phyloP scores from a whole-genome alignment of 1,140 invertebrate species.

The Vanessa atalanta region DNA sequence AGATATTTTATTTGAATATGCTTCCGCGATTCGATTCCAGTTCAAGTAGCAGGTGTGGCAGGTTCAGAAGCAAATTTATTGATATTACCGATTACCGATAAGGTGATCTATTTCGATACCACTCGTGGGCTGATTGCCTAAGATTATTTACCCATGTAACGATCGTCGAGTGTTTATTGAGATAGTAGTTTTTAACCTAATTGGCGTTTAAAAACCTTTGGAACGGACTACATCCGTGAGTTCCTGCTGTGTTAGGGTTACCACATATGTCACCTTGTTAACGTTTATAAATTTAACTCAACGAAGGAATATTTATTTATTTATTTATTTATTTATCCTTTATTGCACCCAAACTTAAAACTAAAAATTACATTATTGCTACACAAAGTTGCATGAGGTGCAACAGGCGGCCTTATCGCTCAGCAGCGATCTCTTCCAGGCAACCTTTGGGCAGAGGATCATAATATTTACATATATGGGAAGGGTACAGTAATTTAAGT shows the following conservation, averaged over 20 bases:
- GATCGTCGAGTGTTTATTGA: conserved; percentile 37
- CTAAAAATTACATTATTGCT: too few species aligned
- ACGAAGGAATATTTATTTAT: too few species aligned
- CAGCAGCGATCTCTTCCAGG: too few species aligned
- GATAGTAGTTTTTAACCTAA: conserved; percentile 44
- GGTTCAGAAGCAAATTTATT: conserved; percentile 43
- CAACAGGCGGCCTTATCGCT: too few species aligned
- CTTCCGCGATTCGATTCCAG: conserved; percentile 17
- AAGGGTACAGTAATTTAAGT: too few species aligned
- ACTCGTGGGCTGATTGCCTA: conserved; percentile 36
- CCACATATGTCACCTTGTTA: neutral
- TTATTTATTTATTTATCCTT: too few species aligned
- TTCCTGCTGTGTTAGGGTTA: conserved; percentile 19
- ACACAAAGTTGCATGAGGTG: too few species aligned
- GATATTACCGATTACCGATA: conserved; percentile 44
- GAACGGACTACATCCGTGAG: conserved; percentile 21
- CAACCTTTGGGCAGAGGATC: too few species aligned
- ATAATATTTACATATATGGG: too few species aligned
- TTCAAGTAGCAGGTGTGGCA: conserved; percentile 37
- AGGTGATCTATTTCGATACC: conserved; percentile 43
- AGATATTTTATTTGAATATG: conserved; percentile 5
- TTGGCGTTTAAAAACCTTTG: conserved; percentile 37
- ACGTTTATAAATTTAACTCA: neutral
- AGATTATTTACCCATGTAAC: conserved; percentile 38
- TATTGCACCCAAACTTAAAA: too few species aligned